Conservation (phyloP, 2,113 vertebrate species). For the Neogale vison region DNA sequence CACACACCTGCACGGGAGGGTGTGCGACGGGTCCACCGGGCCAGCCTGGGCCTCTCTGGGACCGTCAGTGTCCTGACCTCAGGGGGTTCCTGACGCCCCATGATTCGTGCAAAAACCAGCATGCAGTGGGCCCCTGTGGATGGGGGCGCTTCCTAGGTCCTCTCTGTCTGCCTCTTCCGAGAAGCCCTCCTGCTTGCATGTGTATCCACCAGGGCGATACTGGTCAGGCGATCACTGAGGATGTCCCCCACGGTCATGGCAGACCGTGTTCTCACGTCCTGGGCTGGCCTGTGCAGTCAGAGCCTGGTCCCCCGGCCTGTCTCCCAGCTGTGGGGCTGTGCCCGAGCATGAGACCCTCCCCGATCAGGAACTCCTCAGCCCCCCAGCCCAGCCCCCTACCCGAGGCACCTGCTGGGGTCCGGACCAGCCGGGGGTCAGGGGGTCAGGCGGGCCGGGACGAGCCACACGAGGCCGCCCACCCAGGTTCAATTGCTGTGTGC, state of each 20-base stretch:
- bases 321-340: background rate
- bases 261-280: too few species aligned
- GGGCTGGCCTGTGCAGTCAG: background rate
- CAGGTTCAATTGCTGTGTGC: background rate
- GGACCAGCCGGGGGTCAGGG: background rate
- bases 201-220: background rate
- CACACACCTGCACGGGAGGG: accelerated
- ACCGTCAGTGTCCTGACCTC: background rate
- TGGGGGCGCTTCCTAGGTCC: background rate
- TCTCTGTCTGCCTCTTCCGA: background rate
- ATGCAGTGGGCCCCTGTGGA: accelerated
- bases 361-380: background rate
- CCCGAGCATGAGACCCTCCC: background rate
- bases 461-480: background rate
- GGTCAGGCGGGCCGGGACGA: accelerated
- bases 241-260: background rate
- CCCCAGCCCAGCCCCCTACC: background rate
- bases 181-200: background rate
- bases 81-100: background rate
- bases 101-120: accelerated
- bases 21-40: accelerated
- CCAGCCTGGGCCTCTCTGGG: background rate
- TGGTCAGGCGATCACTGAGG: background rate
- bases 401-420: background rate
- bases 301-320: background rate